Conservation (phyloP, 1,140 invertebrate genomes). For the Ceratina japonica region DNA sequence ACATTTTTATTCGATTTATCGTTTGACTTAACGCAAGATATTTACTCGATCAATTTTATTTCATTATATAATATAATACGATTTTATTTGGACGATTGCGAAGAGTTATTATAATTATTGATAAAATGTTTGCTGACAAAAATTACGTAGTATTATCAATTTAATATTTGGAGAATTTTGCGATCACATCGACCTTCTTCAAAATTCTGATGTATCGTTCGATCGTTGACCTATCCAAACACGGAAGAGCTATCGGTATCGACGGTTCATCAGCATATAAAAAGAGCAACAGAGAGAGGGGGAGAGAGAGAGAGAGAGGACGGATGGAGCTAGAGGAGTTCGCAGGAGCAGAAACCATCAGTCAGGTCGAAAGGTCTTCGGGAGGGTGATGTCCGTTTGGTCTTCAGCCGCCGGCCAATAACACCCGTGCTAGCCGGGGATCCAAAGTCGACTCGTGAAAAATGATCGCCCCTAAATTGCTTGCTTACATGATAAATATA, state of each 20-base stretch:
- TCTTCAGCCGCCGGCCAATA: conserved; percentile 76
- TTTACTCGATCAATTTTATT: too few relatives aligned
- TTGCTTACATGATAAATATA: conserved; percentile 80
- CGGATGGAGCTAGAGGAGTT: background rate
- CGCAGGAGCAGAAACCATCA: conserved; percentile 70
- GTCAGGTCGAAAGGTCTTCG: conserved; percentile 70
- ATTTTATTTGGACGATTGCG: too few relatives aligned
- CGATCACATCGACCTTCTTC: too few relatives aligned
- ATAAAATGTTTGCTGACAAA: too few relatives aligned
- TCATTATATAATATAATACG: too few relatives aligned
- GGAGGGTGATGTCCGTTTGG: conserved; percentile 77
- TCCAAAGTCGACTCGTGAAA: conserved; percentile 76
- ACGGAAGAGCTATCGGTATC: conserved; percentile 51
- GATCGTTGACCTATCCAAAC: conserved; percentile 13
- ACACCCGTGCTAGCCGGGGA: conserved; percentile 59
- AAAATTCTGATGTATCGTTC: background rate
- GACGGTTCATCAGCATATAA: conserved; percentile 75
- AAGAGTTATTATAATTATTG: too few relatives aligned
- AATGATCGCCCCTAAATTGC: conserved; percentile 79
- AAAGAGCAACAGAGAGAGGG: conserved; percentile 35
- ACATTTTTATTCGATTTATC: background rate
- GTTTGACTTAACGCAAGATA: too few relatives aligned
- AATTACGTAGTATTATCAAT: too few relatives aligned
- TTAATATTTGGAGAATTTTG: too few relatives aligned
- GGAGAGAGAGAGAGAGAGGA: background rate